These are phyloP conservation scores for Macrosteles quadrilineatus DNA, from an alignment of 1,140 invertebrate genomes.

Conservation along the genomic window DNA sequence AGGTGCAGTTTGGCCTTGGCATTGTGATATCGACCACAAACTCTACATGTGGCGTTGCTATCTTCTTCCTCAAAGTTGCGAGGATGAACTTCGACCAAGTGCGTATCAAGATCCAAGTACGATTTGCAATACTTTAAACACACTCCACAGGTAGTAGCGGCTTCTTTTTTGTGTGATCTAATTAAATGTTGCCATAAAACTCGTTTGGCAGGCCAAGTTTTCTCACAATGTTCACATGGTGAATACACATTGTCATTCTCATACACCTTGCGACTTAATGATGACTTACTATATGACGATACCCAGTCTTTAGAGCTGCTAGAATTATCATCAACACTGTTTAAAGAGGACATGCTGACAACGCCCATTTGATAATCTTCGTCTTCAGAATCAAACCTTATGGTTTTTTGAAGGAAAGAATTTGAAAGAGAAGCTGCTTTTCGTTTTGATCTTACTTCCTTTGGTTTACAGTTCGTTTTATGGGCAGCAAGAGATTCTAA, in stretches of 20 bases:
- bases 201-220: constrained; percentile 62
- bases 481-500: constrained; percentile 21
- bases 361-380: constrained; percentile 1
- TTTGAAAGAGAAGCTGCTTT: constrained; percentile 3
- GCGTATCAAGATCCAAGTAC: constrained; percentile 56
- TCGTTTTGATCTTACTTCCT: constrained; percentile 26
- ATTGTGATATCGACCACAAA: constrained; percentile 62
- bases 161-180: constrained; percentile 58
- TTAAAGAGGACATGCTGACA: background rate
- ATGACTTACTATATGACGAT: background rate
- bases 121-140: constrained; percentile 58
- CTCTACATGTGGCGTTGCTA: constrained; percentile 61
- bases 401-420: background rate
- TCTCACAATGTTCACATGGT: constrained; percentile 60
- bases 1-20: constrained; percentile 59
- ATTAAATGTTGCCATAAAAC: constrained; percentile 65
- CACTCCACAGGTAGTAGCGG: constrained; percentile 62
- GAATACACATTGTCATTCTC: constrained; percentile 32
- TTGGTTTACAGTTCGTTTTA: background rate
- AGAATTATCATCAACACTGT: constrained; percentile 6
- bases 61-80: constrained; percentile 54
- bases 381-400: constrained; percentile 21
- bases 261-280: constrained; percentile 37
- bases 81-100: constrained; percentile 56
- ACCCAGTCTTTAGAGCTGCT: background rate